These are phyloP conservation scores for Athalia rosae DNA, from an alignment of 2,888 invertebrate genomes.

Conservation along the genomic window DNA sequence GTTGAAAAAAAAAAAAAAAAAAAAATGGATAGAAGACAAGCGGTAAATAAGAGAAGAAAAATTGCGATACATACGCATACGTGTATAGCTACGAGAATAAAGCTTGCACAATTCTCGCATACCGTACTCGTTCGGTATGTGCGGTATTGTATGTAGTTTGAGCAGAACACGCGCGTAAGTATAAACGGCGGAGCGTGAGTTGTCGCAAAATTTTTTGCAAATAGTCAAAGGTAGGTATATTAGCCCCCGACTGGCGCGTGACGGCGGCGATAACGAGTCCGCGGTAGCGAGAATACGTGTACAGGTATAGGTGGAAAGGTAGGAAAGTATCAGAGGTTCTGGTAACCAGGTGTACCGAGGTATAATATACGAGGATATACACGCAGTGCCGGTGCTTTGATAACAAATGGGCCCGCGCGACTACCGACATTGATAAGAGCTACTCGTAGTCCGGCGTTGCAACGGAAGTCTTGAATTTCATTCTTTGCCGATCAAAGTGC, in stretches of 20 bases:
- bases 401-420: too few species aligned
- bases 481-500: constrained; percentile 29
- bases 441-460: constrained; percentile 9
- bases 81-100: too few species aligned
- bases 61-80: too few species aligned
- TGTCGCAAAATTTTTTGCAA: not conserved
- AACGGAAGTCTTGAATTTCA: constrained; percentile 20
- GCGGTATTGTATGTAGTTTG: too few species aligned
- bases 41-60: too few species aligned
- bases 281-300: not conserved
- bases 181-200: not conserved
- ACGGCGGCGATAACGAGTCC: constrained; percentile 36
- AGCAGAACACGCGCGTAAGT: too few species aligned
- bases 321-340: not conserved
- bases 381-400: too few species aligned
- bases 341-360: not conserved
- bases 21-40: too few species aligned
- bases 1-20: not conserved
- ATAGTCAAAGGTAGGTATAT: not conserved
- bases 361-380: constrained; percentile 31
- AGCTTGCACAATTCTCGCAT: too few species aligned
- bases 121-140: too few species aligned
- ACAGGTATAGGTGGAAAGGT: too few species aligned
- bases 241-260: constrained; percentile 30
- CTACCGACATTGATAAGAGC: constrained; percentile 17